Evolutionary conservation across 2,888 invertebrate species (phyloP).

Genomic region (Euphydryas editha): DNA sequence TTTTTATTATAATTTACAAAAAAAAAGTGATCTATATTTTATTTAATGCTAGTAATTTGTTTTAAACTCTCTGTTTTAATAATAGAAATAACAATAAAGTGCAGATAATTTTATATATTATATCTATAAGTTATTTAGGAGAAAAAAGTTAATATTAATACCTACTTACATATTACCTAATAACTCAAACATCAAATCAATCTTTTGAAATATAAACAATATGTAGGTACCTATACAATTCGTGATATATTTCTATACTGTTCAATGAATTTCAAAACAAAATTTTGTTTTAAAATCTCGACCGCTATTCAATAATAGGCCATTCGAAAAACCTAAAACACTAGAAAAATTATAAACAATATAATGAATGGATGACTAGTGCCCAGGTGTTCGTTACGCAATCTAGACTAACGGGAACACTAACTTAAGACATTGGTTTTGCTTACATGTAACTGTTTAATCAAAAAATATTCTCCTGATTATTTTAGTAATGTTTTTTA

Average conservation of each 20-base stretch:
- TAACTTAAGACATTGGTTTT: neutral
- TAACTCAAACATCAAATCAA: neutral
- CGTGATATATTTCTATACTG: neutral
- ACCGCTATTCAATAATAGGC: conserved; percentile 33
- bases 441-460: neutral
- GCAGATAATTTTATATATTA: too few species aligned
- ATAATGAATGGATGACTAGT: conserved; percentile 43
- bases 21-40: too few species aligned
- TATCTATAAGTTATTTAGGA: too few species aligned
- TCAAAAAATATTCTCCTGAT: neutral
- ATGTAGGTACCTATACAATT: neutral
- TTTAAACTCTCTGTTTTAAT: too few species aligned
- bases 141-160: too few species aligned
- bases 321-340: conserved; percentile 37
- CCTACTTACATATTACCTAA: too few species aligned
- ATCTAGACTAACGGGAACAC: conserved; percentile 3
- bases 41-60: too few species aligned
- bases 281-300: conserved; percentile 29
- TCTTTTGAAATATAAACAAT: neutral
- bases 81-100: too few species aligned
- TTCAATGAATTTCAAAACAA: conserved; percentile 24
- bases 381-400: conserved; percentile 46
- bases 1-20: neutral
- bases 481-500: neutral
- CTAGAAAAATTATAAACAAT: conserved; percentile 45